phyloP scores from a whole-genome alignment of 2,888 invertebrate species.

The Volucella inanis region DNA sequence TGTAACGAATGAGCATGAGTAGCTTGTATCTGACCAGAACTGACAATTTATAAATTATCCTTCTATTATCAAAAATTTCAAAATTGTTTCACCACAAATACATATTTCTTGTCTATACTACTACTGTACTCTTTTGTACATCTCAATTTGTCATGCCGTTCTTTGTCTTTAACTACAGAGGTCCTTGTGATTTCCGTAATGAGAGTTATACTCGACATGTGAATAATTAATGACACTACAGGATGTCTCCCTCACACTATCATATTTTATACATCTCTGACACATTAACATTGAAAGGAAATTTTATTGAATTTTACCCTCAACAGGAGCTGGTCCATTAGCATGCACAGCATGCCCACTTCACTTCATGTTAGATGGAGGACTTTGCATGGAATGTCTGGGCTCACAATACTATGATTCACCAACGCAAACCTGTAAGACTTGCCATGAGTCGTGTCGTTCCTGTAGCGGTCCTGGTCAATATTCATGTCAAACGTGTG shows the following conservation, averaged over 20 bases:
- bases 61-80: too few relatives aligned
- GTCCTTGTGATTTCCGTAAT: conserved; percentile 35
- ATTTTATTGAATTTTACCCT: conserved; percentile 46
- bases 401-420: conserved; percentile 89
- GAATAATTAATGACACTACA: conserved; percentile 34
- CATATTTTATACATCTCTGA: neutral
- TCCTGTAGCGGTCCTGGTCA: conserved; percentile 88
- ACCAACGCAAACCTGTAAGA: conserved; percentile 87
- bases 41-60: too few relatives aligned
- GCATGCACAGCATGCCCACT: conserved; percentile 89
- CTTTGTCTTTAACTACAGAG: neutral
- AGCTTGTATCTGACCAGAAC: too few relatives aligned
- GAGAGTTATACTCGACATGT: conserved; percentile 28
- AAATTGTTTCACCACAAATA: too few relatives aligned
- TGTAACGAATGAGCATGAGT: too few relatives aligned
- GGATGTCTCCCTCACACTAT: neutral
- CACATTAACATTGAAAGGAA: neutral
- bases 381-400: conserved; percentile 90
- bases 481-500: conserved; percentile 88
- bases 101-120: too few relatives aligned
- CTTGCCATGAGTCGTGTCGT: conserved; percentile 87
- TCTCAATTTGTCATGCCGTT: neutral
- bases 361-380: conserved; percentile 89
- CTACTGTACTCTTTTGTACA: neutral
- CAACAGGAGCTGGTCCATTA: conserved; percentile 87